These are phyloP conservation scores for Hymenochirus boettgeri DNA, from an alignment of 2,113 vertebrate genomes.

Conservation along the genomic window DNA sequence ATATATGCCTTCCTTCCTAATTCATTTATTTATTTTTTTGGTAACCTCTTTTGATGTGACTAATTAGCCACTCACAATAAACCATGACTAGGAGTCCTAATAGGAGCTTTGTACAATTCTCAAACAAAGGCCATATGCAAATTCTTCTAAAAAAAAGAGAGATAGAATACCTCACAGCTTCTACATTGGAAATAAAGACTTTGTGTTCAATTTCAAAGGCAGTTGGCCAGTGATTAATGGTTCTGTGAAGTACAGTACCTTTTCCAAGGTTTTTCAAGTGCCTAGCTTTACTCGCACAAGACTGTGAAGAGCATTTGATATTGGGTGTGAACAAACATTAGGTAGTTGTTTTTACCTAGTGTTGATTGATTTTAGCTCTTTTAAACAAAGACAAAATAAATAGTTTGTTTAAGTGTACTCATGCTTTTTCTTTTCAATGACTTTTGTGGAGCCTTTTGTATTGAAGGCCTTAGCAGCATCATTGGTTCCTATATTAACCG, in stretches of 20 bases:
- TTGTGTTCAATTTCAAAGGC: conserved; percentile 35
- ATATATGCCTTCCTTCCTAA: conserved; percentile 31
- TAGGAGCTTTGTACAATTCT: conserved; percentile 46
- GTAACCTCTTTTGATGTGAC: conserved; percentile 64
- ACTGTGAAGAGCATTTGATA: conserved; percentile 18
- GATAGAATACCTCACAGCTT: conserved; percentile 38
- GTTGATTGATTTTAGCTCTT: conserved; percentile 28
- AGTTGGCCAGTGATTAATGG: conserved; percentile 17
- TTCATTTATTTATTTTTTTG: conserved; percentile 45
- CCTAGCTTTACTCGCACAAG: background rate
- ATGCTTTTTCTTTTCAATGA: too few relatives aligned
- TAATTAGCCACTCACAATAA: conserved; percentile 65
- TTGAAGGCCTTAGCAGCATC: too few relatives aligned
- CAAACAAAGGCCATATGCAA: conserved; percentile 47
- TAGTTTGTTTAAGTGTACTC: conserved; percentile 8
- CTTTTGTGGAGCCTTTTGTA: too few relatives aligned
- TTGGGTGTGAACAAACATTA: conserved; percentile 23
- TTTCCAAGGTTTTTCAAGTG: conserved; percentile 8
- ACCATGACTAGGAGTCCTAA: conserved; percentile 58
- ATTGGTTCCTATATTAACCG: too few relatives aligned
- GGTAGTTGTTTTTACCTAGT: conserved; percentile 1
- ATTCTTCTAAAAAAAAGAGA: conserved; percentile 34
- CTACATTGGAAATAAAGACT: conserved; percentile 44
- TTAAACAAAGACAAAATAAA: conserved; percentile 14
- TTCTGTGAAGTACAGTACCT: conserved; percentile 1